phyloP scores from a whole-genome alignment of 2,888 invertebrate genomes.

The Drosophila mettleri region DNA sequence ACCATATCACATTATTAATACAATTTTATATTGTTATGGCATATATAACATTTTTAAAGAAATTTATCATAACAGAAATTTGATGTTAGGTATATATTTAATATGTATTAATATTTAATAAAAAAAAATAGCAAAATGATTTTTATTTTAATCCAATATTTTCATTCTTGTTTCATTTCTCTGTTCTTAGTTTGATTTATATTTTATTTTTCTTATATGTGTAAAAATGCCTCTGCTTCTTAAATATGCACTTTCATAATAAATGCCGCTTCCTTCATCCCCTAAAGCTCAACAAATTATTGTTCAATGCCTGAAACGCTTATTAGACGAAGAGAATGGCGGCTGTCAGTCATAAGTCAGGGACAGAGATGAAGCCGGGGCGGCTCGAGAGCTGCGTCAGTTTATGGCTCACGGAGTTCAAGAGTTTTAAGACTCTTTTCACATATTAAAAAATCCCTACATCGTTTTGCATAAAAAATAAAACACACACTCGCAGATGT shows the following conservation, averaged over 20 bases:
- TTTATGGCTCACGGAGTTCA: conserved; percentile 36
- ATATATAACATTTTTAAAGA: neutral
- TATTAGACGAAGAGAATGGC: conserved; percentile 71
- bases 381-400: conserved; percentile 49
- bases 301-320: conserved; percentile 59
- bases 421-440: conserved; percentile 56
- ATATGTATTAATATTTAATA: neutral
- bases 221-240: too few relatives aligned
- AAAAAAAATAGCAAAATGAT: too few relatives aligned
- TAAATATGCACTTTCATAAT: too few relatives aligned
- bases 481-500: conserved; percentile 54
- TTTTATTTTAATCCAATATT: too few relatives aligned
- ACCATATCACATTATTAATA: neutral
- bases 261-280: neutral
- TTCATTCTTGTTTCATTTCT: neutral
- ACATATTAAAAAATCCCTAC: conserved; percentile 76
- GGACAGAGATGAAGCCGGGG: conserved; percentile 30
- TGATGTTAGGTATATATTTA: neutral
- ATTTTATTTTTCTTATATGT: neutral
- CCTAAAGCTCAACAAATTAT: conserved; percentile 35
- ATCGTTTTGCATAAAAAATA: conserved; percentile 78
- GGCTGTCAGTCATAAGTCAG: conserved; percentile 61
- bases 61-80: neutral
- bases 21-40: too few relatives aligned
- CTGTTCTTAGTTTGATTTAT: neutral